Conservation (phyloP, 2,113 vertebrate genomes). For the Vireo altiloquus region DNA sequence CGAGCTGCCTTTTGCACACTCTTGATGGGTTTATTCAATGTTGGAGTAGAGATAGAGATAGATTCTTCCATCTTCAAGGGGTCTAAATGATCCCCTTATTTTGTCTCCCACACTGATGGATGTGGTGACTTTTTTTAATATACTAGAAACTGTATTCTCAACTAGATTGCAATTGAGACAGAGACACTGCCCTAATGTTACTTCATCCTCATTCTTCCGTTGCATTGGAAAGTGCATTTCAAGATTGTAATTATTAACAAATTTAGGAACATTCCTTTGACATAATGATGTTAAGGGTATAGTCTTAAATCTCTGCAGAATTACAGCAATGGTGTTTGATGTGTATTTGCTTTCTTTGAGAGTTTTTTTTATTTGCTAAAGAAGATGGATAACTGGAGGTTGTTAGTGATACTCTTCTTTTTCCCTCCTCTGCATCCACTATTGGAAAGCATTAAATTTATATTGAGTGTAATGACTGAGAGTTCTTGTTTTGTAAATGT, state of each 20-base stretch:
- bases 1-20: not conserved
- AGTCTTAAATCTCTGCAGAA: not conserved
- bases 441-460: not conserved
- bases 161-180: not conserved
- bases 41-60: not conserved
- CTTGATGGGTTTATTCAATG: fast-evolving
- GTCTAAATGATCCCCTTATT: not conserved
- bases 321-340: not conserved
- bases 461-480: not conserved
- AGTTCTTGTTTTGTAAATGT: not conserved
- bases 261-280: not conserved
- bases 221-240: not conserved
- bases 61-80: not conserved
- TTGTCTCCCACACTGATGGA: not conserved
- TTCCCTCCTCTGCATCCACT: not conserved
- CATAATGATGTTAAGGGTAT: not conserved
- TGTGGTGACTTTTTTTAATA: not conserved
- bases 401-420: not conserved
- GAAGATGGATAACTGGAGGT: not conserved
- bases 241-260: not conserved
- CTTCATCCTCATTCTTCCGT: not conserved
- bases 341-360: not conserved
- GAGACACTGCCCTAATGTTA: not conserved
- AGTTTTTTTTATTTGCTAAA: not conserved
- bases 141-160: not conserved